Base-by-base conservation (phyloP, 64 coral and sea anemone genomes). In the Pocillopora verrucosa region DNA sequence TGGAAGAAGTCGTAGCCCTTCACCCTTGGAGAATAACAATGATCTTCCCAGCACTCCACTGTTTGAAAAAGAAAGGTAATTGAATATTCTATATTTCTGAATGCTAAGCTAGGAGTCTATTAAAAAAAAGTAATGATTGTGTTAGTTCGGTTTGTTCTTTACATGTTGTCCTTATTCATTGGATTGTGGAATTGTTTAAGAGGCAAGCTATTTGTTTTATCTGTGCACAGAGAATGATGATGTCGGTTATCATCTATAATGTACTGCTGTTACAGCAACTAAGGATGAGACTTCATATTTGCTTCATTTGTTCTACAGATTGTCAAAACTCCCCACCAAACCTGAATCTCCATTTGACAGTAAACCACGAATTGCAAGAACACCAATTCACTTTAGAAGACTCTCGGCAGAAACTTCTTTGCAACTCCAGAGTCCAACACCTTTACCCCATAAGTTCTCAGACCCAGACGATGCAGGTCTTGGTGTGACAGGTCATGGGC, bases 301-400 rank as follows among this genome's bases (percentile, higher is more conserved):
- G 36, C 58, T 82, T 24, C n/a, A 51, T 57, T 62, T 75, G n/a
- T 61, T 84, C 30, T 73, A 26, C 57, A 89, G 92, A 69, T 45
- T 76, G 59, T 75, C 35, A 70, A 84, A 84, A 70, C 36, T 64
- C 13, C 63, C 81, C 25, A 16, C 62, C 20, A 84, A 84, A 36
- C 64, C 81, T 69, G 89, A 36, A 64, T 95, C 94, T 41, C 96
- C 96, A 19, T 99, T 99, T 81, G 90, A 92, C 74, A 84, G 84
- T n/a, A 90, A 87, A 70, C 96, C 96, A 57, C 93, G 96, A 5
- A 95, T 99, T 60, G 96, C 94, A 60, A 89, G 95, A n/a, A 99
- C 96, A 16, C 96, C 96, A 56, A 58, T 95, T 2, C 88, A 91
- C 58, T 75, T 74, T 7, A 89, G 73, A 81, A 86, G 84, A 60